Percentiles rank a stretch among this genome's conserved stretches.
phyloP scores from a whole-genome alignment of 2,888 invertebrate genomes.

The Macaria notata region DNA sequence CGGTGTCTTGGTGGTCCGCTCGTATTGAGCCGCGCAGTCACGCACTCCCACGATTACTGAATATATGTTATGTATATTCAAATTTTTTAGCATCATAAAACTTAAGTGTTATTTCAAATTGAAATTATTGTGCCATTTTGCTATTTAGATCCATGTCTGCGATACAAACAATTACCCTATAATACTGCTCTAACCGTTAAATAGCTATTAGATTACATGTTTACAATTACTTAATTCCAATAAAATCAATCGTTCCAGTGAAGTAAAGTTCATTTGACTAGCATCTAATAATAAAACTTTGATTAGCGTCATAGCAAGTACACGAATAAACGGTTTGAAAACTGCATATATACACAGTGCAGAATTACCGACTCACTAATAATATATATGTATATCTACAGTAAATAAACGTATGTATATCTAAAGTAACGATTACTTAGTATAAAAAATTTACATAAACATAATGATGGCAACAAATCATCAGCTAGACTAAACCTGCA shows the following conservation, averaged over 20 bases:
- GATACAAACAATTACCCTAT: constrained; percentile 71
- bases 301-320: constrained; percentile 27
- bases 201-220: constrained; percentile 58
- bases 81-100: too few relatives aligned
- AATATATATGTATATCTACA: constrained; percentile 12
- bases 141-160: too few relatives aligned
- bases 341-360: constrained; percentile 14
- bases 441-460: constrained; percentile 33
- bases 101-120: too few relatives aligned
- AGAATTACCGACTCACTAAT: constrained; percentile 10
- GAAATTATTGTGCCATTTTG: too few relatives aligned
- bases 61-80: too few relatives aligned
- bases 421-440: constrained; percentile 24
- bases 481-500: constrained; percentile 70
- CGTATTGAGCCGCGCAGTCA: too few relatives aligned
- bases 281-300: constrained; percentile 70
- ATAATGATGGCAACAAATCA: constrained; percentile 49
- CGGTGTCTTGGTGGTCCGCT: too few relatives aligned
- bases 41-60: too few relatives aligned
- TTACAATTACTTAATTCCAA: constrained; percentile 56
- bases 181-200: constrained; percentile 74
- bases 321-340: constrained; percentile 12
- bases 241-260: constrained; percentile 62
- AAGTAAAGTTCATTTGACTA: constrained; percentile 76
- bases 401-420: constrained; percentile 10